Base-by-base conservation (phyloP, 2,797 vertebrate genomes). In the Schizothorax lantsangensis region DNA sequence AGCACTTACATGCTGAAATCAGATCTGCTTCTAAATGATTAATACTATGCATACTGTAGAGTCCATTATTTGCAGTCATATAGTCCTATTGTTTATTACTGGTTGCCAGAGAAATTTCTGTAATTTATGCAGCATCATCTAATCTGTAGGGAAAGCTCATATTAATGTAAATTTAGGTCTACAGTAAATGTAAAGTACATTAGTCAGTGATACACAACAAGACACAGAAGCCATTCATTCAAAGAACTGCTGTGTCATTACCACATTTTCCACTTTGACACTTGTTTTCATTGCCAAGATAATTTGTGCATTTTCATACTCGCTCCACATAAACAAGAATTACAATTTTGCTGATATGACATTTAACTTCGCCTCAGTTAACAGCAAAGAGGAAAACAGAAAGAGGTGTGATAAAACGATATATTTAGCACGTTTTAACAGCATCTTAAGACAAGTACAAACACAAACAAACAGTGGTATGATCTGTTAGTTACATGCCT, bases 1-100 rank as follows among this genome's bases (percentile, higher is more conserved):
- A 64, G 68, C 69, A 57, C 84, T 79, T 80, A 64, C 5, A 80
- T 72, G 40, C 52, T 80, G 84, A 85, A 85, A 85, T 73, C 54
- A 49, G 77, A 85, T 80, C 40, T 36, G 52, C 68, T 47, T 80
- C 36, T 85, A 73, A 85, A 85, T 85, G 52, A 80, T 80, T 80
- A 38, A 85, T 62, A 23, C 5, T 7, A 57, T 43, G 11, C 40
- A n/a, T 59, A 23, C 47, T 54, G 47, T 54, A 30, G 59, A 71
- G 38, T 69, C 75, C 49, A 43, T 81, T 81, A 52, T 49, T 68
- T 54, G 33, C 59, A 79, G 33, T 54, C 19, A 72, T 26, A 54
- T 69, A 19, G 5, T 15, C 1, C 49, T 52, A 52, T 36, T 15
- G 21, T 71, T 14, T 68, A 33, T 81, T 68, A 54, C 30, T 38